Evolutionary conservation across 1,140 invertebrate genomes (phyloP).

Genomic region (Eurosta solidaginis): DNA sequence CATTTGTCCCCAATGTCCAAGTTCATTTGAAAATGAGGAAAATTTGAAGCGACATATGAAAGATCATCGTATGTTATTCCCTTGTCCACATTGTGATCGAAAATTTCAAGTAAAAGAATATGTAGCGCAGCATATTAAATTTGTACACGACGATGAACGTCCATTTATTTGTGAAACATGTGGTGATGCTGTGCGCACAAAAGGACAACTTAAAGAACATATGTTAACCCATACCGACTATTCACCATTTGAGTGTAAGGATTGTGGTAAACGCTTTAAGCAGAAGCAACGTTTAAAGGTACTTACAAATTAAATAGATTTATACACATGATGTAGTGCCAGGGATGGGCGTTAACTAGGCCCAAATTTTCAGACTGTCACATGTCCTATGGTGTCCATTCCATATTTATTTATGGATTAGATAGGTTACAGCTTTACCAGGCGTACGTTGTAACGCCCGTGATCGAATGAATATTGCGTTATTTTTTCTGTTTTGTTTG

Average conservation of each 20-base stretch:
- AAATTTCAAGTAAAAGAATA: conserved; percentile 49
- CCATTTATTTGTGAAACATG: conserved; percentile 62
- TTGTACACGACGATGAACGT: conserved; percentile 59
- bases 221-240: conserved; percentile 61
- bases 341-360: too few relatives aligned
- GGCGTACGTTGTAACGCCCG: too few relatives aligned
- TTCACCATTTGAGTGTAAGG: conserved; percentile 60
- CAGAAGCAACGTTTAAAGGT: conserved; percentile 46
- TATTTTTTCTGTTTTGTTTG: too few relatives aligned
- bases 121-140: conserved; percentile 55
- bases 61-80: conserved; percentile 26
- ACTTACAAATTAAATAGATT: not conserved
- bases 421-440: too few relatives aligned
- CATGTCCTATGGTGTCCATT: too few relatives aligned
- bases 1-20: not conserved
- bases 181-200: conserved; percentile 59
- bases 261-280: conserved; percentile 61
- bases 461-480: too few relatives aligned
- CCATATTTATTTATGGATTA: too few relatives aligned
- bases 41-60: not conserved
- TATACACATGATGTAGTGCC: too few relatives aligned
- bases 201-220: conserved; percentile 61
- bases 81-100: conserved; percentile 48
- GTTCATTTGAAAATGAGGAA: not conserved
- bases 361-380: conserved; percentile 36